Evolutionary conservation across 2,113 vertebrate species (phyloP).

Genomic region (Gasterosteus nipponicus): DNA sequence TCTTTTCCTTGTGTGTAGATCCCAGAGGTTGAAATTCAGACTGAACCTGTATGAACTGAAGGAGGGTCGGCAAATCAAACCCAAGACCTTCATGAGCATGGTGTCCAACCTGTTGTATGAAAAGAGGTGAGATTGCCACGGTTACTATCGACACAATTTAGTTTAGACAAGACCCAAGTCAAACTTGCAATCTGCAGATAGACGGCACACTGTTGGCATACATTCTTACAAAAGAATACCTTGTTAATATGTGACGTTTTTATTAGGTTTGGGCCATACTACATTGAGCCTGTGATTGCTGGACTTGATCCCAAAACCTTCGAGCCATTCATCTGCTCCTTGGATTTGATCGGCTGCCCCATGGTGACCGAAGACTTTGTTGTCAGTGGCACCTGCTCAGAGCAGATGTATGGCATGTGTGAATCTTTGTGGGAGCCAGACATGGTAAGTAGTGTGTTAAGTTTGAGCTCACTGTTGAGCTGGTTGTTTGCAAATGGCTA

Average conservation of each 20-base stretch:
- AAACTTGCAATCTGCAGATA: background rate
- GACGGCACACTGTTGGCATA: accelerated
- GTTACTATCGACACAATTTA: background rate
- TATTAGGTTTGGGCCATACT: conserved; percentile 94
- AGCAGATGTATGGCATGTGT: conserved; percentile 99
- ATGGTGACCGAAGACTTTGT: conserved; percentile 98
- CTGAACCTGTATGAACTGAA: conserved; percentile 97
- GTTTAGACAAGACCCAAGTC: background rate
- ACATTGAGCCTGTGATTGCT: conserved; percentile 95
- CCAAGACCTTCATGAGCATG: conserved; percentile 99
- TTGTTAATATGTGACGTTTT: background rate
- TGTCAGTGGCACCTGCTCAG: conserved; percentile 93
- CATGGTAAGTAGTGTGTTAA: conserved; percentile 85
- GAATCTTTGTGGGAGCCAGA: conserved; percentile 96
- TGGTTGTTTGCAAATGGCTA: background rate
- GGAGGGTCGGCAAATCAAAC: conserved; percentile 97
- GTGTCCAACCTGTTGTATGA: conserved; percentile 97
- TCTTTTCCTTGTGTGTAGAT: conserved; percentile 70
- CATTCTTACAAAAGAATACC: background rate
- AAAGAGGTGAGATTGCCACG: conserved; percentile 82
- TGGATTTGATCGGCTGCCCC: conserved; percentile 96
- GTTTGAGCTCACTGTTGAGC: background rate
- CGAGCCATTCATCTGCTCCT: conserved; percentile 94
- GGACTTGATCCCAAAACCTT: conserved; percentile 91
- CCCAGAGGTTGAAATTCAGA: conserved; percentile 96